Conservation (phyloP, 1,140 invertebrate genomes). For the Metaphire vulgaris region DNA sequence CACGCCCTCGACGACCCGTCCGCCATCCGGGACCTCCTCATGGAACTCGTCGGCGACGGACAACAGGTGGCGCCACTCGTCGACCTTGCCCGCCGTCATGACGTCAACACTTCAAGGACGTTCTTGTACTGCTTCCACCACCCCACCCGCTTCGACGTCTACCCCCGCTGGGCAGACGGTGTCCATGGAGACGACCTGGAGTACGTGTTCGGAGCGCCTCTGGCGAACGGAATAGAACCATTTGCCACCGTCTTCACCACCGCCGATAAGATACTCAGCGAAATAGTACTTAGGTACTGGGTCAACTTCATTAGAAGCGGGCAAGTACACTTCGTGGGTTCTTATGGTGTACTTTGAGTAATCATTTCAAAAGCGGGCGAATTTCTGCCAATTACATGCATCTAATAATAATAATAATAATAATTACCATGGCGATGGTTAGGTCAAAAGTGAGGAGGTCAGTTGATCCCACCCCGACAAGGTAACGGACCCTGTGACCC, state of each 20-base stretch:
- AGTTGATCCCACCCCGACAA: too few species aligned
- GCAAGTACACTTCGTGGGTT: conserved; percentile 59
- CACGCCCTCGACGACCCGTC: conserved; percentile 71
- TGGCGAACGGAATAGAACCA: conserved; percentile 58
- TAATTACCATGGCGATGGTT: too few species aligned
- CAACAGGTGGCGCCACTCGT: conserved; percentile 81
- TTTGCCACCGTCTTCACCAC: conserved; percentile 7
- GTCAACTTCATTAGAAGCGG: conserved; percentile 94
- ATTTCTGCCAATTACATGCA: too few species aligned
- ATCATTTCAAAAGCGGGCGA: too few species aligned
- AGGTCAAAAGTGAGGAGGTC: too few species aligned
- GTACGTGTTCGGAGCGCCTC: conserved; percentile 83
- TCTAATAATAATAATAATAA: too few species aligned
- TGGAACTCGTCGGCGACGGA: conserved; percentile 85
- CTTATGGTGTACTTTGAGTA: too few species aligned
- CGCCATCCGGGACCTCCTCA: conserved; percentile 79
- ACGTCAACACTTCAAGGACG: conserved; percentile 58
- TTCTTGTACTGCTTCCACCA: conserved; percentile 90
- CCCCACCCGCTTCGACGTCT: conserved; percentile 83
- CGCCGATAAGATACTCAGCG: conserved; percentile 78
- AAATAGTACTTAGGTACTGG: conserved; percentile 87
- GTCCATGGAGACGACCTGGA: conserved; percentile 88
- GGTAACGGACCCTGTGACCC: too few species aligned
- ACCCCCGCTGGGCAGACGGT: conserved; percentile 67
- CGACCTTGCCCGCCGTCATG: conserved; percentile 63